Evolutionary conservation across 2,113 vertebrate species (phyloP), one percentile per base, ranked within the genome.

Genomic region (Hydropotes inermis): DNA sequence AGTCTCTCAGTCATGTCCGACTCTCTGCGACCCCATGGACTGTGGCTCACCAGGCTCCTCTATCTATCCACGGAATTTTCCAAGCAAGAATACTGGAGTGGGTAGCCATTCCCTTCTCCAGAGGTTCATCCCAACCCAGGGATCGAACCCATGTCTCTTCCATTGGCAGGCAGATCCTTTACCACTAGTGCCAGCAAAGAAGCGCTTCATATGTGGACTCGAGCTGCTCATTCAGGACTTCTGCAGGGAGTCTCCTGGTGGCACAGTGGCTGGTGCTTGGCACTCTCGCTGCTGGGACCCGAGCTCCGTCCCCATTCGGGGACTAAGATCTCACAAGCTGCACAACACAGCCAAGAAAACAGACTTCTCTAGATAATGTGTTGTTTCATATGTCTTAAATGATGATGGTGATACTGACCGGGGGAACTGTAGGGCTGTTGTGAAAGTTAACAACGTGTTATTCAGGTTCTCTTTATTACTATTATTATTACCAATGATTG

Each of bases 381-480:
- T 64, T 58, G 39, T 89, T 82, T 78, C 11, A 33, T 50, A 7
- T 6, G 25, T 36, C 83, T 85, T 11, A 67, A 87, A 55, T 91
- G 36, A 55, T 33, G 14, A 27, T 95, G 47, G 6, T 45, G 5
- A 85, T 54, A 17, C 87, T 67, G 45, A 92, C 47, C 25, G 45
- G 30, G 82, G 82, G 45, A 94, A 78, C 76, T 67, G 1, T 7
- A 50, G 43, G 47, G 23, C 57, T 79, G 17, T 27, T 78, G 39
- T 89, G 28, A 95, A 96, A 57, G 15, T 52, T 52, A 85, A 43
- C 43, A 27, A 82, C 61, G 33, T 86, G 16, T 86, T 76, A 87
- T 61, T 91, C 84, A 58, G 23, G 43, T 87, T 93, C 21, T 84
- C 57, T 57, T 93, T 95, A 55, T 95, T 87, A 78, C 86, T 97